phyloP scores from a whole-genome alignment of 2,888 invertebrate species.

The Mycogona germanica region DNA sequence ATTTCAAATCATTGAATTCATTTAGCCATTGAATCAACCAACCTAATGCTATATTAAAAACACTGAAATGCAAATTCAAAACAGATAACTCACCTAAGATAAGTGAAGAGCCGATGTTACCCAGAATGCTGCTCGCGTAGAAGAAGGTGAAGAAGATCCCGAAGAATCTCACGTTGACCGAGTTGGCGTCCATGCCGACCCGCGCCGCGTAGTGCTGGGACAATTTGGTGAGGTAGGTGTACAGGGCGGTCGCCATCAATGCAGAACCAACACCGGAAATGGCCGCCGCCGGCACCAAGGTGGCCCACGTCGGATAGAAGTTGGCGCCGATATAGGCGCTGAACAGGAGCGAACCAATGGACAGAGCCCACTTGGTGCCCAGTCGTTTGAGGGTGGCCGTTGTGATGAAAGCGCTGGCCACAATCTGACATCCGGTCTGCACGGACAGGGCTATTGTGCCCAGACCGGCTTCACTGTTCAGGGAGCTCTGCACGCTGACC shows the following conservation, averaged over 20 bases:
- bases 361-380: slow-evolving; percentile 4
- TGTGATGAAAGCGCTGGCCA: slow-evolving; percentile 2
- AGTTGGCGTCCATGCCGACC: not conserved
- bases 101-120: slow-evolving; percentile 11
- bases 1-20: too few species aligned
- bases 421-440: not conserved
- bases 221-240: slow-evolving; percentile 7
- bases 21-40: too few species aligned
- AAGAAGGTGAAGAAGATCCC: slow-evolving; percentile 10
- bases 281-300: slow-evolving; percentile 8
- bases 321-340: slow-evolving; percentile 9
- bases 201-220: slow-evolving; percentile 1
- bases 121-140: slow-evolving; percentile 2
- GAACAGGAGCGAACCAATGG: slow-evolving; percentile 1
- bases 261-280: slow-evolving; percentile 2
- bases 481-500: slow-evolving; percentile 4
- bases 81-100: slow-evolving; percentile 8
- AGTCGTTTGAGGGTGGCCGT: slow-evolving; percentile 2
- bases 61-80: too few species aligned
- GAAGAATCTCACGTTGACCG: slow-evolving; percentile 10
- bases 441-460: slow-evolving; percentile 6
- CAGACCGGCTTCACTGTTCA: slow-evolving; percentile 6
- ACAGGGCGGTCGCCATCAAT: slow-evolving; percentile 9
- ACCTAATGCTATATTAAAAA: too few species aligned
- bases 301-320: slow-evolving; percentile 10